Base-by-base conservation (phyloP, 1,140 invertebrate species). In the Camponotus pennsylvanicus region DNA sequence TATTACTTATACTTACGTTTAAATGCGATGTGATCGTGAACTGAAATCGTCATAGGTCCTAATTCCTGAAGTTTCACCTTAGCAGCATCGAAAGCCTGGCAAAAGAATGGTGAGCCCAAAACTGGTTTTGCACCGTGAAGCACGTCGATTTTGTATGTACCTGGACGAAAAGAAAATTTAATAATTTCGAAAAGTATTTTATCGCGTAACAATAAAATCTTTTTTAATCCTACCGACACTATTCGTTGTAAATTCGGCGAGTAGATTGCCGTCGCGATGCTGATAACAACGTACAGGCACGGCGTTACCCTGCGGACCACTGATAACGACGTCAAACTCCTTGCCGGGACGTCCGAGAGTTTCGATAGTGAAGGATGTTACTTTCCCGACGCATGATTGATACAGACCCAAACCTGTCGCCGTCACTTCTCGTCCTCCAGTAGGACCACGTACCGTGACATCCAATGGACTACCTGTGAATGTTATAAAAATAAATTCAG, bases 361-460 rank as follows among this genome's bases (percentile, higher is more conserved):
- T 92, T 99, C 98, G 71, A 99, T 98, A 34, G 98, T 97, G 95
- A 99, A 99, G 0, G 97, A 97, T 5, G 98, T 97, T 0, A 97
- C 96, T 93, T 97, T 97, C 1, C 97, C 97, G 11, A 97, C 96
- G 78, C 97, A 96, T 0, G 97, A 97, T 92, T 98, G 98, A 95
- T 98, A 98, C 1, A 99, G 95, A 1, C 97, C 98, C 49, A 97
- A 92, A 1, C 97, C 98, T 71, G 96, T 97, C 40, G 97, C 97
- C 55, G 97, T 97, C 8, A 98, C 97, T 86, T 97, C 97, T 88
- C 98, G 96, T 64, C 97, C 99, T 69, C 99, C 99, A 95, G 99
- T 99, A 27, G 99, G 99, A 78, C 99, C 99, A 89, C 99, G 96
- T 45, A 99, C 99, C 84, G 99, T 96, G 45, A 99, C 99, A 3